Base-by-base conservation (phyloP, 1,140 invertebrate species). In the Odontomachus brunneus region DNA sequence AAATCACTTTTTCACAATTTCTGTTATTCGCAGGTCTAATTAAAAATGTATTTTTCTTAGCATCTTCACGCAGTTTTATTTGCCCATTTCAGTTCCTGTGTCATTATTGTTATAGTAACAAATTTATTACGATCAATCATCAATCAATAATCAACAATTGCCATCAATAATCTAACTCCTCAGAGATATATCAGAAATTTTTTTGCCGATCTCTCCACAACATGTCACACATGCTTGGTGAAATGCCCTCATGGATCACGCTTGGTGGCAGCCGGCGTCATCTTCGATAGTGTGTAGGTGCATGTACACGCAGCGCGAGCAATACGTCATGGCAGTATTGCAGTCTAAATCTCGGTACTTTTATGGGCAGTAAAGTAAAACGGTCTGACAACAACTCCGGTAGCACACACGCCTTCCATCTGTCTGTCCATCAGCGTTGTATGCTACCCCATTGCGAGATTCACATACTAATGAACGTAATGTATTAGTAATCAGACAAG, bases 321-420 rank as follows among this genome's bases (percentile, higher is more conserved):
- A 88, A 92, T 93, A 93, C 90, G 91, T 92, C 91, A 93, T 90
- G 91, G 88, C 89, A 90, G 90, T 92, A 93, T 92, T 93, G 91
- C 91, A 92, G 92, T 94, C 92, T 94, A 93, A 93, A 94, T 93
- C 92, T 94, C 90, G 90, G 93, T 93, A 92, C 92, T 92, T 94
- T 94, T 94, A 94, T 93, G 91, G 92, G 91, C 92, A 93, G 91
- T 94, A 93, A 94, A 94, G 93, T 93, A 94, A 94, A 94, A 93
- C 91, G 93, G 90, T 93, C 92, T 90, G 90, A 92, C 91, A 91
- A 92, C 90, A 92, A 91, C 87, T 86, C 75, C 82, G 83, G 75
- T 85, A 82, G 86, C 86, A 86, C 60, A 86, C 88, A 86, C 87
- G 88, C 84, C 74, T 89, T 88, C 84, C 88, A 88, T 89, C 84